phyloP scores from a whole-genome alignment of 2,113 vertebrate genomes.

The Xiphias gladius region DNA sequence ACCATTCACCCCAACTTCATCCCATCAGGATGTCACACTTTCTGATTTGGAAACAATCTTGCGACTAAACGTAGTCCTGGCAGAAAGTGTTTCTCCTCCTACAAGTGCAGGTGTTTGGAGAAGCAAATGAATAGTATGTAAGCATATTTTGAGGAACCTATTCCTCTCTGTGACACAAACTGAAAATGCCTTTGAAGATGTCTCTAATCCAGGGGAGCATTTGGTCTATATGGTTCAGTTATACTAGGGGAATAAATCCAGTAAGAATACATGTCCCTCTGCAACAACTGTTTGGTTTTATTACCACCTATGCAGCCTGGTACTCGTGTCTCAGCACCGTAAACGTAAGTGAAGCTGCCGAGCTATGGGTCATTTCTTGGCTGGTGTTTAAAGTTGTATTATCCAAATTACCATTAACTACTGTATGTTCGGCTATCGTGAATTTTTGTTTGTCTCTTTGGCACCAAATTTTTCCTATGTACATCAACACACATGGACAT shows the following conservation, averaged over 20 bases:
- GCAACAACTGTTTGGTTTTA: background rate
- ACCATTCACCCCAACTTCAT: background rate
- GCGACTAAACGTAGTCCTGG: background rate
- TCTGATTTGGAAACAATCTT: background rate
- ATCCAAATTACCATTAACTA: background rate
- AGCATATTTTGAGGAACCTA: too few species aligned
- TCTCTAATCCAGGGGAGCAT: background rate
- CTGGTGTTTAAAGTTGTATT: background rate
- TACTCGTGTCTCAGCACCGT: background rate
- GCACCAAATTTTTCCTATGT: background rate
- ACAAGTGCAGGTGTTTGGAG: too few species aligned
- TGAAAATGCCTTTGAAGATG: background rate
- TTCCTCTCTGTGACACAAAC: background rate
- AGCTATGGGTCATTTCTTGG: background rate
- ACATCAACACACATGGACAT: background rate
- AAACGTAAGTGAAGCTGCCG: background rate
- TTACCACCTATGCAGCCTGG: background rate
- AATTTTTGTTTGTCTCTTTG: background rate
- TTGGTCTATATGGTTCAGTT: background rate
- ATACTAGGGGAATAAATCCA: background rate
- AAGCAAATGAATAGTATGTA: background rate
- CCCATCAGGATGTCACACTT: background rate
- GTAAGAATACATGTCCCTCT: background rate
- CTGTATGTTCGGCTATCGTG: background rate
- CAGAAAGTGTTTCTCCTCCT: background rate